A percentile compares a stretch with the other conserved stretches of the same genome.
phyloP scores from a whole-genome alignment of 2,797 vertebrate species.

The Smutsia gigantea region DNA sequence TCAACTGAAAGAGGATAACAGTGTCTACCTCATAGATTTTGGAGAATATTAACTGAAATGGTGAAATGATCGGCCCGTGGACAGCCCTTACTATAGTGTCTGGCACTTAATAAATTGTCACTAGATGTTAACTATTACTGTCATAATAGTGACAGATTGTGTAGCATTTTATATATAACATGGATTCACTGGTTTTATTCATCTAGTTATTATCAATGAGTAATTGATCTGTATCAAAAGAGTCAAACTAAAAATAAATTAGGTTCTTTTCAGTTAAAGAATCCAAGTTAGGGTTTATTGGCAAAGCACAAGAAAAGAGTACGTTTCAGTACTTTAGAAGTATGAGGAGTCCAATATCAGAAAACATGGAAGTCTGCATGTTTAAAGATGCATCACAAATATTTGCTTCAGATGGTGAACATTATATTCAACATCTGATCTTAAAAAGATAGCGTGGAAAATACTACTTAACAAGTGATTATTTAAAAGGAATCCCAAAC shows the following conservation, averaged over 20 bases:
- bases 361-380: not conserved
- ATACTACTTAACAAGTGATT: slow-evolving; percentile 6
- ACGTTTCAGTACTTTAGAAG: slow-evolving; percentile 4
- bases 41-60: not conserved
- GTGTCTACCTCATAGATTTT: not conserved
- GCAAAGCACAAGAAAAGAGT: not conserved
- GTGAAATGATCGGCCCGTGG: not conserved
- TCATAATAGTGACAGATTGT: not conserved
- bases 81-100: not conserved
- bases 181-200: not conserved
- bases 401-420: slow-evolving; percentile 13
- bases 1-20: not conserved
- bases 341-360: not conserved
- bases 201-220: not conserved
- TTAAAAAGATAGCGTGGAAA: not conserved
- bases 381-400: not conserved
- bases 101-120: not conserved
- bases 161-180: not conserved
- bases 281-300: not conserved
- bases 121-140: not conserved
- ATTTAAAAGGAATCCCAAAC: slow-evolving; percentile 10
- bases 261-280: not conserved
- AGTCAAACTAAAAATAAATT: slow-evolving; percentile 16
- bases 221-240: not conserved
- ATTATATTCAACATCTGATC: not conserved